Evolutionary conservation across 2,113 vertebrate genomes (phyloP).

Genomic region (Nycticorax nycticorax): DNA sequence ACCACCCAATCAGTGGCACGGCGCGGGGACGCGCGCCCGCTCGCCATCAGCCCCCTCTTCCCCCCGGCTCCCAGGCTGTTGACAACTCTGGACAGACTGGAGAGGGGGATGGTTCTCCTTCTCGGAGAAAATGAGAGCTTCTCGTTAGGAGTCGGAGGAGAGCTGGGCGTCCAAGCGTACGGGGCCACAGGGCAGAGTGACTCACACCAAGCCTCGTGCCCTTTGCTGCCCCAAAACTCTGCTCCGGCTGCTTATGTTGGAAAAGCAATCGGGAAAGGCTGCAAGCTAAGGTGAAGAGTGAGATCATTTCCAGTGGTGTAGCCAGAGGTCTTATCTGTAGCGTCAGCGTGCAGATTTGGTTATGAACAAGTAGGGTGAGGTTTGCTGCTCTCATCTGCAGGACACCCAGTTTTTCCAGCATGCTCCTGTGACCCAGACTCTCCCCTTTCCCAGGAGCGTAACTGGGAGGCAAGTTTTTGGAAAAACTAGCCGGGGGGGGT

Average conservation of each 20-base stretch:
- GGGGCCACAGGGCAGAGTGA: rapidly evolving
- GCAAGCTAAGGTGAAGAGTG: not conserved
- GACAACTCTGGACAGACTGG: not conserved
- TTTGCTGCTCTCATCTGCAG: not conserved
- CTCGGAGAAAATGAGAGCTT: not conserved
- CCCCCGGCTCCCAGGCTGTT: not conserved
- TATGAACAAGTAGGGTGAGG: not conserved
- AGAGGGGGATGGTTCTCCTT: not conserved
- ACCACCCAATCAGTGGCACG: not conserved
- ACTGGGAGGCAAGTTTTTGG: not conserved
- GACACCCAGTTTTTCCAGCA: rapidly evolving
- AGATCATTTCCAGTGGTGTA: not conserved
- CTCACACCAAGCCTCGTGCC: not conserved
- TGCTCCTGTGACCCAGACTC: not conserved
- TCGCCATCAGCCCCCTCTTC: not conserved
- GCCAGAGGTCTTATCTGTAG: not conserved
- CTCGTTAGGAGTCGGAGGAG: not conserved
- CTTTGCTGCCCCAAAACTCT: not conserved
- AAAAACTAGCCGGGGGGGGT: not conserved
- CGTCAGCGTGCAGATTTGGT: not conserved
- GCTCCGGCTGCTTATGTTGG: not conserved
- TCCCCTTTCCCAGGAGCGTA: not conserved
- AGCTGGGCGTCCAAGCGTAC: rapidly evolving
- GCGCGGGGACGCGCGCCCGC: not conserved
- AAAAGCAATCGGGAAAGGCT: not conserved